phyloP scores from a whole-genome alignment of 1,140 invertebrate genomes.

The Drosophila navojoa region DNA sequence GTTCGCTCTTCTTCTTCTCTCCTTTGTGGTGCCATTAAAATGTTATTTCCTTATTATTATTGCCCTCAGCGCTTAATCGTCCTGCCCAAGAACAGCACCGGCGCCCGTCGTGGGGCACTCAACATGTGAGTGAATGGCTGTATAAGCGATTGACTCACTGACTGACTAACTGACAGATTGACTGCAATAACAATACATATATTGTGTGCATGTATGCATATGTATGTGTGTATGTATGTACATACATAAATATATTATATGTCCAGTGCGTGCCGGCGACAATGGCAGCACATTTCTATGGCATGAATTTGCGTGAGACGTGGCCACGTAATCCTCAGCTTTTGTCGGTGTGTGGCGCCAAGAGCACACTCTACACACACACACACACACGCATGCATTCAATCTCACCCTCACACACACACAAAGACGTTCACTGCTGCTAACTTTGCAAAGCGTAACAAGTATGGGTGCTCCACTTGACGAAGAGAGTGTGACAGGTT shows the following conservation, averaged over 20 bases:
- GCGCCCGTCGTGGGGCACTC: background rate
- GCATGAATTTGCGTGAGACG: constrained; percentile 55
- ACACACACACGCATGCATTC: background rate
- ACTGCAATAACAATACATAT: constrained; percentile 14
- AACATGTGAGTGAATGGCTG: constrained; percentile 50
- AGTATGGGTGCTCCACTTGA: background rate
- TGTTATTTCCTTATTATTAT: constrained; percentile 82
- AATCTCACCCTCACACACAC: too few species aligned
- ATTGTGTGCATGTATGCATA: background rate
- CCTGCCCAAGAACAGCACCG: constrained; percentile 47
- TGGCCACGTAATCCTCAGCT: constrained; percentile 63
- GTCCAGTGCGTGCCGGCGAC: constrained; percentile 60
- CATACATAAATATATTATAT: too few species aligned
- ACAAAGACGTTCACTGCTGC: background rate
- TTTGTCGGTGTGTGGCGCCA: constrained; percentile 40
- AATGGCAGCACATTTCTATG: constrained; percentile 67
- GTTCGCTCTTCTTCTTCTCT: constrained; percentile 1
- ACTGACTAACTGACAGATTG: background rate
- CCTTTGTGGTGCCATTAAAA: constrained; percentile 62
- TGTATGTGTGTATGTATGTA: too few species aligned
- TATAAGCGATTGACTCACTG: constrained; percentile 5
- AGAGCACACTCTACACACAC: background rate
- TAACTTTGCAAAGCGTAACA: constrained; percentile 28
- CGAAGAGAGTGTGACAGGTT: background rate
- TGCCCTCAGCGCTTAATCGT: constrained; percentile 73